phyloP scores from a whole-genome alignment of 1,140 invertebrate genomes.

The Mactra quadrangularis region DNA sequence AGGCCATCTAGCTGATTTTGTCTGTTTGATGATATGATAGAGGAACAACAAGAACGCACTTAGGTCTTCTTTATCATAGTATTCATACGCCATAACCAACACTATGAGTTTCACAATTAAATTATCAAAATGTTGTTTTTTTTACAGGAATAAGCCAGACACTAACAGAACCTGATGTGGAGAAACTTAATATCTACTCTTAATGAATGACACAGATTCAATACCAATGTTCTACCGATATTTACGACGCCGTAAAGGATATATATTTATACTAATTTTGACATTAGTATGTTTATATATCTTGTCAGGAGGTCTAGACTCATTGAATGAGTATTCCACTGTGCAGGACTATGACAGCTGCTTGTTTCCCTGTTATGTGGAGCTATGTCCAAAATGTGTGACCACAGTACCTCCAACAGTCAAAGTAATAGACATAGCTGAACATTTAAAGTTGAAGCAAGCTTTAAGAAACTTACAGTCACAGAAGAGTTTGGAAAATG shows the following conservation, averaged over 20 bases:
- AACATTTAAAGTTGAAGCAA: constrained; percentile 34
- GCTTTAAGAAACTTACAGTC: neutral
- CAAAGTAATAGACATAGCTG: constrained; percentile 28
- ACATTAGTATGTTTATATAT: constrained; percentile 13
- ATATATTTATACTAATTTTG: neutral
- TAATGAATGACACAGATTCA: too few relatives aligned
- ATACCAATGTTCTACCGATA: constrained; percentile 17
- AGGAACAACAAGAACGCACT: too few relatives aligned
- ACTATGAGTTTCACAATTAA: too few relatives aligned
- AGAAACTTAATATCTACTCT: too few relatives aligned
- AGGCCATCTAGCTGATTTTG: too few relatives aligned
- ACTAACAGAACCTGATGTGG: too few relatives aligned
- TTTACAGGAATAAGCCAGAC: too few relatives aligned
- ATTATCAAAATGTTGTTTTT: too few relatives aligned
- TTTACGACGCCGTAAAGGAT: constrained; percentile 3
- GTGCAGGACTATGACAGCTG: constrained; percentile 22
- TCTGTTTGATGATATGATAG: too few relatives aligned
- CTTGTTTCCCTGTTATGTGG: constrained; percentile 26
- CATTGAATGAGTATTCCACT: neutral
- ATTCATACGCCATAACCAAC: too few relatives aligned
- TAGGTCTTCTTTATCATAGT: too few relatives aligned
- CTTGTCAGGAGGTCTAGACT: constrained; percentile 1
- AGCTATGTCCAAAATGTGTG: constrained; percentile 11
- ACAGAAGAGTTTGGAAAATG: neutral
- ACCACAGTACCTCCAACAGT: neutral